A percentile compares a stretch with the other conserved stretches of the same genome.
These are phyloP conservation scores for Drosophila suzukii DNA, from an alignment of 1,140 invertebrate genomes.

Conservation along the genomic window DNA sequence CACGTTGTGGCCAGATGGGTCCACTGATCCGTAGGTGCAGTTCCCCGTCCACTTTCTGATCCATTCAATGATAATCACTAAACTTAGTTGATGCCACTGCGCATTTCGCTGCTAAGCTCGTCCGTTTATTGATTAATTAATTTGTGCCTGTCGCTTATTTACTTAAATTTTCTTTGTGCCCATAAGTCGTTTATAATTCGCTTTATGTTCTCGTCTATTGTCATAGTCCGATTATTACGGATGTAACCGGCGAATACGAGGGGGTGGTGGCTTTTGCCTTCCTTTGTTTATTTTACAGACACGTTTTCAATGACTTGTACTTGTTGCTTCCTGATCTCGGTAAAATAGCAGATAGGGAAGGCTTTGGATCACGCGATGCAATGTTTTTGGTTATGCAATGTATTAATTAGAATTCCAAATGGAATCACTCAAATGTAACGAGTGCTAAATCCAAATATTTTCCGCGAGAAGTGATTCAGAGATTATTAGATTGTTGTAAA, in stretches of 20 bases:
- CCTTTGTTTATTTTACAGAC: constrained; percentile 37
- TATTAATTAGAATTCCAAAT: constrained; percentile 23
- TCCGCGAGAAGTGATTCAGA: background rate
- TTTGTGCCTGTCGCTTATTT: constrained; percentile 29
- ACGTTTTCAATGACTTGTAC: constrained; percentile 38
- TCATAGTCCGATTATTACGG: constrained; percentile 31
- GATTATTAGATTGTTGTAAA: background rate
- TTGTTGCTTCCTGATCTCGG: constrained; percentile 32
- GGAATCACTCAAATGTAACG: constrained; percentile 8
- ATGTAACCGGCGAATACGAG: constrained; percentile 29
- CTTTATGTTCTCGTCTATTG: constrained; percentile 41
- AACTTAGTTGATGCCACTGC: constrained; percentile 40
- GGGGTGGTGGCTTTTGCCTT: constrained; percentile 9
- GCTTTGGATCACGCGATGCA: constrained; percentile 32
- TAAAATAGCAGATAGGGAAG: constrained; percentile 26
- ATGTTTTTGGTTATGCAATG: constrained; percentile 22
- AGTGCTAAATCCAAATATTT: constrained; percentile 2
- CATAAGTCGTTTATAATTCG: constrained; percentile 42
- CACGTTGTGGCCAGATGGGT: constrained; percentile 31
- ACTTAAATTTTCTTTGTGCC: constrained; percentile 47
- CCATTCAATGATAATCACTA: constrained; percentile 45
- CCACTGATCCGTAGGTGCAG: constrained; percentile 6
- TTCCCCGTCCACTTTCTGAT: constrained; percentile 20
- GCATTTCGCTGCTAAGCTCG: constrained; percentile 27
- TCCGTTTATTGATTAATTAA: constrained; percentile 57